Conservation (phyloP, 2,888 invertebrate species). For the Tenthredo mesomela region DNA sequence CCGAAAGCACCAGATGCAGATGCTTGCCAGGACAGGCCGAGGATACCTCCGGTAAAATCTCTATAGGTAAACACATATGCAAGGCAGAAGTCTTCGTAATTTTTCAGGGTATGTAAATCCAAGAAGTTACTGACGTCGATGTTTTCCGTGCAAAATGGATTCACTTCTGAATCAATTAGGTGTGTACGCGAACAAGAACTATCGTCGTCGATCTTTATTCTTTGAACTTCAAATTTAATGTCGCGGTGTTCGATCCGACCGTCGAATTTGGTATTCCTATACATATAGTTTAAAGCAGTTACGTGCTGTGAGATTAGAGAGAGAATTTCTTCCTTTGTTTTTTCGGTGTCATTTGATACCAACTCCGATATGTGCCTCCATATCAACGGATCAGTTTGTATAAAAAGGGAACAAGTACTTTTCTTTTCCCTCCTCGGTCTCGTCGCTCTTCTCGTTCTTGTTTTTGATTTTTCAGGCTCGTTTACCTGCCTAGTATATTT, state of each 20-base stretch:
- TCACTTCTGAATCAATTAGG: conserved; percentile 83
- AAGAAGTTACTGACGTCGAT: conserved; percentile 99
- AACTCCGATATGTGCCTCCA: conserved; percentile 96
- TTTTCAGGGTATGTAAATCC: conserved; percentile 97
- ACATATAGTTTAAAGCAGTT: conserved; percentile 98
- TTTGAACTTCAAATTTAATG: conserved; percentile 97
- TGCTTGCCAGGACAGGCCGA: conserved; percentile 99
- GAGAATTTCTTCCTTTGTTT: conserved; percentile 97
- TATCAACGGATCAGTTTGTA: conserved; percentile 98
- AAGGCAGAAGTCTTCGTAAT: conserved; percentile 99
- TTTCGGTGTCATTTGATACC: conserved; percentile 88
- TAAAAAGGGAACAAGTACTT: conserved; percentile 96
- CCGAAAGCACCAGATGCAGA: conserved; percentile 98
- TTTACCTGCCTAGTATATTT: conserved; percentile 91
- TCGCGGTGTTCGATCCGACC: conserved; percentile 94
- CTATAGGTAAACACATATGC: conserved; percentile 98
- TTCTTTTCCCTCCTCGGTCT: conserved; percentile 85
- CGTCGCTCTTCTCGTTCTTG: conserved; percentile 80
- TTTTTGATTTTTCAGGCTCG: conserved; percentile 78
- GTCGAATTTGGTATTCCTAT: conserved; percentile 96
- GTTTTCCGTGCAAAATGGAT: conserved; percentile 94
- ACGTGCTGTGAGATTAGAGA: conserved; percentile 99
- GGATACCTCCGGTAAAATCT: conserved; percentile 98
- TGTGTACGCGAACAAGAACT: conserved; percentile 82
- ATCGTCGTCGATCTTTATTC: conserved; percentile 96